Evolutionary conservation across 2,888 invertebrate species (phyloP).

Genomic region (Parnassius mnemosyne): DNA sequence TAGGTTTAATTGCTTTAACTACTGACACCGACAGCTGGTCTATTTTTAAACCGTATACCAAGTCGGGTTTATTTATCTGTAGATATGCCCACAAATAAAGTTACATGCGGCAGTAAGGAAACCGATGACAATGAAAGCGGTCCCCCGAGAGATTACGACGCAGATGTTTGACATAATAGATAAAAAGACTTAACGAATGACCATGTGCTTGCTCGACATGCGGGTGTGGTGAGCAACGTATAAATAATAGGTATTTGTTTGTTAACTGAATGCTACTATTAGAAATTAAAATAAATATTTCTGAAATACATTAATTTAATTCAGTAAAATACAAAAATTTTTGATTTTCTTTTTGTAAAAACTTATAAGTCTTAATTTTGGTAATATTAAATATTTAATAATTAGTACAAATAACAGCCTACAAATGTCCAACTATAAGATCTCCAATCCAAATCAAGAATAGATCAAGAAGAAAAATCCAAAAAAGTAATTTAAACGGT

Average conservation of each 20-base stretch:
- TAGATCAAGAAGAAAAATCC: no score
- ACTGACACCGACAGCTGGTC: constrained; percentile 17
- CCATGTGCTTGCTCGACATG: constrained; percentile 38
- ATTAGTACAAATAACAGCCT: no score
- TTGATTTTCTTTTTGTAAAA: no score
- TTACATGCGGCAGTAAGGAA: constrained; percentile 26
- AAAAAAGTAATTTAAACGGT: no score
- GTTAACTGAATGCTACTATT: not conserved
- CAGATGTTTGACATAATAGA: constrained; percentile 36
- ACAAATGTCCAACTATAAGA: no score
- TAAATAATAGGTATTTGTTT: constrained; percentile 12
- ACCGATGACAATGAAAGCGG: constrained; percentile 42
- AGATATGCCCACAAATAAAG: constrained; percentile 28
- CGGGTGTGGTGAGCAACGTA: constrained; percentile 10
- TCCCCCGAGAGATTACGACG: constrained; percentile 38
- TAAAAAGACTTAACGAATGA: constrained; percentile 42
- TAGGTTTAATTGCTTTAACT: not conserved
- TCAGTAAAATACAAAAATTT: no score
- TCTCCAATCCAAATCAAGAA: no score
- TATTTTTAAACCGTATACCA: constrained; percentile 5
- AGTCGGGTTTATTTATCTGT: constrained; percentile 17
- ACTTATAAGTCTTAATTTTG: no score
- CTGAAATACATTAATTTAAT: no score
- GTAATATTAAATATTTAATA: no score
- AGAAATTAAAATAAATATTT: no score